Conservation (phyloP, 2,113 vertebrate species). For the Malurus elegans region DNA sequence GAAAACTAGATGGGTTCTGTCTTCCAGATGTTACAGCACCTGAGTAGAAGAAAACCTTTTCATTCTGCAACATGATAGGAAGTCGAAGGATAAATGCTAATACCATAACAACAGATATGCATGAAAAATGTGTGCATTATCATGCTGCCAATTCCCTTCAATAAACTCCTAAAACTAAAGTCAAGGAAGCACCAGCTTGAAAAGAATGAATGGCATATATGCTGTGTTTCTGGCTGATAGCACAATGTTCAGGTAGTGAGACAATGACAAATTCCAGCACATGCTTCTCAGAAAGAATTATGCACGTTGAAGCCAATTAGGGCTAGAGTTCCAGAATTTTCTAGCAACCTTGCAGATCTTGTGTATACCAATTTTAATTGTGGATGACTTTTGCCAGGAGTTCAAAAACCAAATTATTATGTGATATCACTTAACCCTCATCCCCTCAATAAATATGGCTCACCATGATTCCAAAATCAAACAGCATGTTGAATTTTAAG, state of each 20-base stretch:
- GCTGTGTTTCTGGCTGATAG: constrained; percentile 37
- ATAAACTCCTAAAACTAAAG: constrained; percentile 7
- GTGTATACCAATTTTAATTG: background rate
- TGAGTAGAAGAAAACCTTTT: background rate
- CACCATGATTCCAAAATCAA: background rate
- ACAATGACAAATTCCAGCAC: constrained; percentile 21
- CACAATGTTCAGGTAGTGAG: background rate
- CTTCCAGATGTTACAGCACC: background rate
- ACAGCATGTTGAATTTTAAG: background rate
- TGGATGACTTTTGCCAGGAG: background rate
- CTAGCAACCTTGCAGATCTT: background rate
- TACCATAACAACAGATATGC: background rate
- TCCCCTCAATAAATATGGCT: background rate
- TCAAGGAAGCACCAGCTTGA: constrained; percentile 11
- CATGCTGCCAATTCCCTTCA: background rate
- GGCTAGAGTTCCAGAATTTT: background rate
- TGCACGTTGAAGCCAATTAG: background rate
- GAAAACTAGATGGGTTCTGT: background rate
- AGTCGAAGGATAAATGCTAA: background rate
- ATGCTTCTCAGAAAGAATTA: constrained; percentile 1
- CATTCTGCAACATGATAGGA: background rate
- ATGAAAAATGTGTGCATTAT: background rate
- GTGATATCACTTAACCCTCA: background rate
- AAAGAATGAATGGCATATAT: background rate
- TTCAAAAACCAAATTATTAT: background rate